Evolutionary conservation across 2,888 invertebrate species (phyloP).

Genomic region (Epistrophe grossulariae): DNA sequence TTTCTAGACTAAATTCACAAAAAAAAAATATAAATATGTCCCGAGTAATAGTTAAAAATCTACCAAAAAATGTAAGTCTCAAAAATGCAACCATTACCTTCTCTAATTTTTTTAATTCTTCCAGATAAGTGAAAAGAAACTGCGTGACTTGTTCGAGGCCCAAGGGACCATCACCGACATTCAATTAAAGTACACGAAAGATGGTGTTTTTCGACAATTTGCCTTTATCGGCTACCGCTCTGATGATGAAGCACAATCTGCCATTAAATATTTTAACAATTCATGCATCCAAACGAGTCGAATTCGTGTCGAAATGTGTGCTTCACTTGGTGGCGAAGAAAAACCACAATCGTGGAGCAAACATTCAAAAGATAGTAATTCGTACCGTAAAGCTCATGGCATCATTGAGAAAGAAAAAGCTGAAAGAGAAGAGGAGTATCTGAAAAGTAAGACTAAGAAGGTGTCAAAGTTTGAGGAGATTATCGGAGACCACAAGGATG

Average conservation of each 20-base stretch:
- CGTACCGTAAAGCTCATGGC: slow-evolving; percentile 84
- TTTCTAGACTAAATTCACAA: neutral
- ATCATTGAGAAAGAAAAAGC: slow-evolving; percentile 80
- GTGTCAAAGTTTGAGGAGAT: slow-evolving; percentile 87
- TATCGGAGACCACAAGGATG: slow-evolving; percentile 91
- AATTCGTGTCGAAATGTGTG: slow-evolving; percentile 91
- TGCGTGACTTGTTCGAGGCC: slow-evolving; percentile 90
- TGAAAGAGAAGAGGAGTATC: slow-evolving; percentile 78
- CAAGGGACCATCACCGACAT: slow-evolving; percentile 96
- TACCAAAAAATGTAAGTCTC: slow-evolving; percentile 91
- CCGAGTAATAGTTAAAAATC: slow-evolving; percentile 94
- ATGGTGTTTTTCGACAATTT: slow-evolving; percentile 96
- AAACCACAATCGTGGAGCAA: slow-evolving; percentile 98
- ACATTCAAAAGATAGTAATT: slow-evolving; percentile 91
- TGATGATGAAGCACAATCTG: slow-evolving; percentile 91
- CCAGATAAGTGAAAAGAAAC: slow-evolving; percentile 91
- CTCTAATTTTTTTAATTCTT: slow-evolving; percentile 63
- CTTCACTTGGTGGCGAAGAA: slow-evolving; percentile 87
- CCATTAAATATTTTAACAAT: slow-evolving; percentile 91
- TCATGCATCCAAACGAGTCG: slow-evolving; percentile 93
- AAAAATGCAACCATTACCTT: neutral
- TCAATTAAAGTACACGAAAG: slow-evolving; percentile 95
- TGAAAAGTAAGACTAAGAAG: slow-evolving; percentile 79
- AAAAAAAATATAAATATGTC: slow-evolving; percentile 84
- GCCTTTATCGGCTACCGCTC: slow-evolving; percentile 96